A percentile compares a stretch with the other conserved stretches of the same genome.
phyloP scores from a whole-genome alignment of 1,140 invertebrate species.

The Eciton burchellii region DNA sequence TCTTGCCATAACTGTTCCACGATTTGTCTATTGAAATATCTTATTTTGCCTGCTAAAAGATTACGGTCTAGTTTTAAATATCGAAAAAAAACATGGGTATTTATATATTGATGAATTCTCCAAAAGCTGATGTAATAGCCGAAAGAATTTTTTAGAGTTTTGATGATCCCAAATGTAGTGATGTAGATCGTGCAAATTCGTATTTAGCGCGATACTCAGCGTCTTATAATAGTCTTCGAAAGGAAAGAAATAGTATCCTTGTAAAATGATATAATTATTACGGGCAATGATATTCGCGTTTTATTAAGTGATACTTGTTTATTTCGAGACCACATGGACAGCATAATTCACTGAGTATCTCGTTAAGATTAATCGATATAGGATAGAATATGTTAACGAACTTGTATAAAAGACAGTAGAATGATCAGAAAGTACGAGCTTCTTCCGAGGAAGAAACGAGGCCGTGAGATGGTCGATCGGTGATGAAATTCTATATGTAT shows the following conservation, averaged over 20 bases:
- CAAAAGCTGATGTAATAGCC: slow-evolving; percentile 49
- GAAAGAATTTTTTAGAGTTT: slow-evolving; percentile 39
- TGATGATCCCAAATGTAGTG: slow-evolving; percentile 23
- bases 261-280: slow-evolving; percentile 9
- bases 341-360: slow-evolving; percentile 63
- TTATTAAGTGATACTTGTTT: slow-evolving; percentile 14
- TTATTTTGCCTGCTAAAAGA: slow-evolving; percentile 20
- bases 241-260: slow-evolving; percentile 9
- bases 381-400: slow-evolving; percentile 67
- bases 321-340: background rate
- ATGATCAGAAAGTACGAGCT: slow-evolving; percentile 37
- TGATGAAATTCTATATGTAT: slow-evolving; percentile 48
- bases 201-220: slow-evolving; percentile 53
- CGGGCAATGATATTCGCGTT: background rate
- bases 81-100: slow-evolving; percentile 44
- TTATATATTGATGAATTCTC: slow-evolving; percentile 38
- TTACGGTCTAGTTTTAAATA: slow-evolving; percentile 26
- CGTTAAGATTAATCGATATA: slow-evolving; percentile 70
- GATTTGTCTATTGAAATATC: slow-evolving; percentile 20
- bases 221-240: slow-evolving; percentile 13
- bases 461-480: slow-evolving; percentile 13
- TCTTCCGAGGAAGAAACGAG: slow-evolving; percentile 15
- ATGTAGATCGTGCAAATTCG: slow-evolving; percentile 55
- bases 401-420: slow-evolving; percentile 64
- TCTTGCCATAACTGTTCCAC: background rate